phyloP scores from a whole-genome alignment of 2,113 vertebrate genomes.

The Plotosus lineatus region DNA sequence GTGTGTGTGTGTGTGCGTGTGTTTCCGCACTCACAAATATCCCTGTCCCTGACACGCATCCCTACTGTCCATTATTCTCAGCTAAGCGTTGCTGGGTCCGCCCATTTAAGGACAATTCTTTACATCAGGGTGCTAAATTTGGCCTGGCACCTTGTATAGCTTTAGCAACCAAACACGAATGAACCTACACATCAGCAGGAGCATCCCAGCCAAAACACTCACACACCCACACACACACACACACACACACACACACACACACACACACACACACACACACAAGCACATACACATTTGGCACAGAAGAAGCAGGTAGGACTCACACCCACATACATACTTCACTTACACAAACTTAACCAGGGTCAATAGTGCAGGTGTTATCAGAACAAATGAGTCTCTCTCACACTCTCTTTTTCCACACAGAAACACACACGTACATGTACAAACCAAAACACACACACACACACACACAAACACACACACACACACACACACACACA shows the following conservation, averaged over 20 bases:
- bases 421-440: too few relatives aligned
- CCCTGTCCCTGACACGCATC: neutral
- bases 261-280: conserved; percentile 11
- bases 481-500: too few relatives aligned
- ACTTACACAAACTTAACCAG: neutral
- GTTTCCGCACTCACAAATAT: neutral
- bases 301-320: neutral
- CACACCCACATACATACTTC: conserved; percentile 3
- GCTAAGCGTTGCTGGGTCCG: neutral
- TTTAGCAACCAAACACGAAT: conserved; percentile 43
- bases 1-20: neutral
- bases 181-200: conserved; percentile 33
- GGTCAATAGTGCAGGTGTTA: conserved; percentile 17
- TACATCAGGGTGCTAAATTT: conserved; percentile 46
- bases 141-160: conserved; percentile 42
- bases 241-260: conserved; percentile 15
- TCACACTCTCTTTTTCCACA: too few relatives aligned
- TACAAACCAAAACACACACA: too few relatives aligned
- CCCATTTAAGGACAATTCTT: conserved; percentile 42
- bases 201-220: conserved; percentile 12
- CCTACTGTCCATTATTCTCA: conserved; percentile 4
- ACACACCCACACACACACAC: neutral
- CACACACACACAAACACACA: too few relatives aligned
- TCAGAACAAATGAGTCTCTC: neutral
- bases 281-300: conserved; percentile 5